Evolutionary conservation across 1,140 invertebrate genomes (phyloP), one percentile per base, ranked within the genome.

Genomic region (Ips typographus): DNA sequence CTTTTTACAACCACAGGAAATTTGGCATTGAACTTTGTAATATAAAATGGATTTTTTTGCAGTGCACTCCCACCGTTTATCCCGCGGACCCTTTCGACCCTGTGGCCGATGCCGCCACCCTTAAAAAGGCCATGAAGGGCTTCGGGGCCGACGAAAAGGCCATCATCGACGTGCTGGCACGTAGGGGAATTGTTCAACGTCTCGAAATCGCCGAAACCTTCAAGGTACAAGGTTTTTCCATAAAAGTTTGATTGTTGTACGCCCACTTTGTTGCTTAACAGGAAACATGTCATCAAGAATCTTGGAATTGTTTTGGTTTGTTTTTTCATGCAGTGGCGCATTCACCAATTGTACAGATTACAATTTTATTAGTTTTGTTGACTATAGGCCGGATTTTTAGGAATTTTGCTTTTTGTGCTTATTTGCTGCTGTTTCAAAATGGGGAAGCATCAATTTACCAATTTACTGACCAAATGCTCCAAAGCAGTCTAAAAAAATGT

Each of bases 121-220:
- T 98, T 36, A 87, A 92, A 70, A 94, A 95, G 79, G 95, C 96
- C 1, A 98, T 98, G 94, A 94, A 96, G 81, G 94, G 94, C 60
- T 89, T 94, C 72, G 92, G 95, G 41, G 95, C 94, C 1, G 92
- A 98, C 81, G 95, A 98, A 80, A 91, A 93, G 77, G 88, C 92
- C 53, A 93, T 98, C 75, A 96, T 96, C 75, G 91, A 95, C 76
- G 88, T 98, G 1, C 82, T 98, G 3, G 92, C 92, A 53, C 90
- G 91, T 76, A 87, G 95, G 73, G 93, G 93, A 65, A 93, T 93
- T 77, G 90, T 92, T 8, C 95, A 98, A 82, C 87, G 97, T 72
- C 83, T 94, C 67, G 90, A 98, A 81, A 95, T 99, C 74, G 89
- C 91, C 5, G 88, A 91, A 76, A 89, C 91, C 0, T 99, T 94